Conservation (phyloP, 2,113 vertebrate species). For the Peromyscus californicus region DNA sequence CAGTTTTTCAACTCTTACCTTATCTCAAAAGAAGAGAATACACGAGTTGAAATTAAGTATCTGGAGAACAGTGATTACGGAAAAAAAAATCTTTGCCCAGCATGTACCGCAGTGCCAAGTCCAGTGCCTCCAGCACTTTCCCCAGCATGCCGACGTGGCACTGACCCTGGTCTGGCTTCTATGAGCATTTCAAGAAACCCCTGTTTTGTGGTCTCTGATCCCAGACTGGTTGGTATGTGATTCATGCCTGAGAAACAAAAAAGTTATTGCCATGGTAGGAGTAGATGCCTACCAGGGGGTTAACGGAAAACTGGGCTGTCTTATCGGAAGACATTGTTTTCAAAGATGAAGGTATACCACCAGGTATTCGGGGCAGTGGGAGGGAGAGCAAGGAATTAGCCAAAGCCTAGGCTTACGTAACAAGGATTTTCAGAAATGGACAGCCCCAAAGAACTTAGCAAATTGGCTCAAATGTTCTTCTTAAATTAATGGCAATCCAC, state of each 20-base stretch:
- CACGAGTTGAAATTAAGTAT: constrained; percentile 22
- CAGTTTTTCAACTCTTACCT: not conserved
- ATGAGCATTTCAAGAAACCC: not conserved
- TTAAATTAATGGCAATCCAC: not conserved
- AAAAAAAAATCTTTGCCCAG: not conserved
- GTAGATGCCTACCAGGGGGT: not conserved
- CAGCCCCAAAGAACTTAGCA: not conserved
- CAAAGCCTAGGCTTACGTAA: fast-evolving
- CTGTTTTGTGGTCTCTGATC: not conserved
- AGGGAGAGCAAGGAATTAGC: not conserved
- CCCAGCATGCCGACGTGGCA: fast-evolving
- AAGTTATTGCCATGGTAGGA: not conserved
- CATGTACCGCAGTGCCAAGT: not conserved
- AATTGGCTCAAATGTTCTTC: not conserved
- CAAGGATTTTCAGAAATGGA: not conserved
- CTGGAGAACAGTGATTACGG: not conserved
- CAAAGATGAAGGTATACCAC: not conserved
- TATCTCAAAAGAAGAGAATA: not conserved
- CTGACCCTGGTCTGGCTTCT: not conserved
- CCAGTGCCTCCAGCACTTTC: too few relatives aligned
- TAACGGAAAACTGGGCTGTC: not conserved
- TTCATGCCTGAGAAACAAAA: not conserved
- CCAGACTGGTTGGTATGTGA: not conserved
- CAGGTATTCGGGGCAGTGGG: not conserved
- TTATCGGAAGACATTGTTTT: not conserved